phyloP scores from a whole-genome alignment of 2,113 vertebrate species.

The Symphodus melops region DNA sequence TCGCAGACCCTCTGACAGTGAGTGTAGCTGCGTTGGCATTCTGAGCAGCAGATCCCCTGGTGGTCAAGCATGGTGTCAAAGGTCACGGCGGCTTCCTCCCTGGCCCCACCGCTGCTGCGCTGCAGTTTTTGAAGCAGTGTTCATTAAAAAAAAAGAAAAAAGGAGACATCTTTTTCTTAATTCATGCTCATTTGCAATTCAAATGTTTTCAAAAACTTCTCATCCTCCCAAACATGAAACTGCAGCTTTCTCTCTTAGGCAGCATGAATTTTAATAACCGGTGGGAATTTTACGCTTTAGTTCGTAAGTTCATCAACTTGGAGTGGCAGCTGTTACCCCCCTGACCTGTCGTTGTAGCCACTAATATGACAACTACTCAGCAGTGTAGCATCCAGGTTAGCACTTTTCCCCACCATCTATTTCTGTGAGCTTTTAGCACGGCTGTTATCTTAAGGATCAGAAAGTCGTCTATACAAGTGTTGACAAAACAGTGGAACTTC shows the following conservation, averaged over 20 bases:
- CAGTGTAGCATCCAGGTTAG: conserved; percentile 34
- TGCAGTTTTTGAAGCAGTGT: conserved; percentile 62
- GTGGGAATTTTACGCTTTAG: conserved; percentile 58
- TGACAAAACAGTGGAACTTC: conserved; percentile 54
- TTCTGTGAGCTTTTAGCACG: conserved; percentile 36
- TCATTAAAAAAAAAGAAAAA: conserved; percentile 32
- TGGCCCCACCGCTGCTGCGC: conserved; percentile 77
- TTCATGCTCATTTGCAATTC: conserved; percentile 66
- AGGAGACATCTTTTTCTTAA: conserved; percentile 20
- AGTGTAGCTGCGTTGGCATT: conserved; percentile 91
- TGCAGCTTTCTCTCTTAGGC: conserved; percentile 35
- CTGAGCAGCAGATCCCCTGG: conserved; percentile 91
- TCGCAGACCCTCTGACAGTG: conserved; percentile 94
- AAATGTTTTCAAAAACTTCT: conserved; percentile 39
- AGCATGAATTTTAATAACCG: conserved; percentile 63
- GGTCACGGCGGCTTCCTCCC: conserved; percentile 86
- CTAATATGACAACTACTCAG: conserved; percentile 46
- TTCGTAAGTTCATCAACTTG: conserved; percentile 57
- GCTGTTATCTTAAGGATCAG: conserved; percentile 9
- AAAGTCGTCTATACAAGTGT: conserved; percentile 59
- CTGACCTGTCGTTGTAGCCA: conserved; percentile 58
- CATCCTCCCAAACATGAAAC: conserved; percentile 41
- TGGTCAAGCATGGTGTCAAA: conserved; percentile 96
- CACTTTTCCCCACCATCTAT: conserved; percentile 22
- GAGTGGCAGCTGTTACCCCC: conserved; percentile 48